Evolutionary conservation across 2,888 invertebrate species (phyloP), one percentile per base, ranked within the genome.

Genomic region (Diachrysia chrysitis): DNA sequence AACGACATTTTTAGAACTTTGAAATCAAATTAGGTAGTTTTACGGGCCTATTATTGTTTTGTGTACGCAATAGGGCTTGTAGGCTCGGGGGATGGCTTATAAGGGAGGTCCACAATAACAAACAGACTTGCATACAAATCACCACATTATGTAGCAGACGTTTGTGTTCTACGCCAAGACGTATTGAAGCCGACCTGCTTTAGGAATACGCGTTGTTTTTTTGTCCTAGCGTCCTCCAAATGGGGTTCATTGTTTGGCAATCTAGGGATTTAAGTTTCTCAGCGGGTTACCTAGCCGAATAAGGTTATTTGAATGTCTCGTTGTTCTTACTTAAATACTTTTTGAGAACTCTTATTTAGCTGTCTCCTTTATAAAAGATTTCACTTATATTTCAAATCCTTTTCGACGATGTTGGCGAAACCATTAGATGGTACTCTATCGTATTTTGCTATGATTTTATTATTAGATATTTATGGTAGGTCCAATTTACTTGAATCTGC

Each of bases 101-200:
- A 76, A 78, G 82, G 85, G 83, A 81, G 84, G 84, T 81, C 79
- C 83, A 84, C 82, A 83, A 83, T 89, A 89, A 89, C 88, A 89
- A 88, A 89, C 87, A 85, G 87, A 85, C 86, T 87, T 87, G 92
- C 90, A 92, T 93, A 90, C 87, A 87, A 90, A 92, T 92, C 76
- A 81, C 87, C 88, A 76, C 79, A 90, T 92, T 91, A 89, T 75
- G 66, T 64, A 66, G 67, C 76, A 79, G 78, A 78, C 73, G 82
- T 73, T 69, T 75, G 79, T 71, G 73, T 76, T 72, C 80, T 77
- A 83, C 82, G 77, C 80, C 83, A 83, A 82, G 73, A 60, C 79
- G 79, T 71, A 79, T 76, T 66, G 81, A 74, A 76, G 62, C 58
- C 62, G 66, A 71, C 76, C 70, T 78, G 76, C 69, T 75, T 73